A percentile compares a stretch with the other conserved stretches of the same genome.
These are phyloP conservation scores for Tetramorium simillimum DNA, from an alignment of 1,140 invertebrate species.

Conservation along the genomic window DNA sequence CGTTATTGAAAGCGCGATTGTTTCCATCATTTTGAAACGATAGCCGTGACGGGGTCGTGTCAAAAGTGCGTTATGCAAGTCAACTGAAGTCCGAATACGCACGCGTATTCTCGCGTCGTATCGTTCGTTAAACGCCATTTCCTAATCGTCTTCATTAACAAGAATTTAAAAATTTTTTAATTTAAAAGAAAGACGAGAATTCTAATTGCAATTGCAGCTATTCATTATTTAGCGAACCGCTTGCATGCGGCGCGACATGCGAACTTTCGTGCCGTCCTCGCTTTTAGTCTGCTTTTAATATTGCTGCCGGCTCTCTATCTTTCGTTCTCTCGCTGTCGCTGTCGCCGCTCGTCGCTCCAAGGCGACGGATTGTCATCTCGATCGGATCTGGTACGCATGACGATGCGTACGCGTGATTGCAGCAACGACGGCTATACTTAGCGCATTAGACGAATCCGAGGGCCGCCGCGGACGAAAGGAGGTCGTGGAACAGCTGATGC, in stretches of 20 bases:
- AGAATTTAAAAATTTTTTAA: not conserved
- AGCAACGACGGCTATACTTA: constrained; percentile 77
- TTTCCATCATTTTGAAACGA: not conserved
- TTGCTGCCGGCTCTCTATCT: constrained; percentile 31
- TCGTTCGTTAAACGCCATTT: too few relatives aligned
- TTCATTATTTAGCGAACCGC: not conserved
- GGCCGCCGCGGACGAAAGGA: constrained; percentile 74
- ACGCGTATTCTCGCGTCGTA: not conserved
- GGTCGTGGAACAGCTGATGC: constrained; percentile 77
- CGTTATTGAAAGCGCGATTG: not conserved
- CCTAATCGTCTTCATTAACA: constrained; percentile 31
- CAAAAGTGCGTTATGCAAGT: constrained; percentile 1
- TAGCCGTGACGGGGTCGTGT: not conserved
- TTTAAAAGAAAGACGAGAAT: too few relatives aligned
- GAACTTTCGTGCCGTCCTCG: not conserved
- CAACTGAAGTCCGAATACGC: not conserved
- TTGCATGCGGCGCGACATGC: constrained; percentile 8
- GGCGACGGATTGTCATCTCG: constrained; percentile 2
- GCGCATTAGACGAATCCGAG: constrained; percentile 78
- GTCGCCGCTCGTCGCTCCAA: not conserved
- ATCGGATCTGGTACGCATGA: constrained; percentile 55
- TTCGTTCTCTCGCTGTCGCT: constrained; percentile 59
- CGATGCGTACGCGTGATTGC: constrained; percentile 69
- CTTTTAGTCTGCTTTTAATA: constrained; percentile 53
- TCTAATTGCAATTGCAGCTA: constrained; percentile 20